A percentile compares a stretch with the other conserved stretches of the same genome.
Evolutionary conservation across 2,888 invertebrate species (phyloP).

Genomic region (Choreutis nemorana): DNA sequence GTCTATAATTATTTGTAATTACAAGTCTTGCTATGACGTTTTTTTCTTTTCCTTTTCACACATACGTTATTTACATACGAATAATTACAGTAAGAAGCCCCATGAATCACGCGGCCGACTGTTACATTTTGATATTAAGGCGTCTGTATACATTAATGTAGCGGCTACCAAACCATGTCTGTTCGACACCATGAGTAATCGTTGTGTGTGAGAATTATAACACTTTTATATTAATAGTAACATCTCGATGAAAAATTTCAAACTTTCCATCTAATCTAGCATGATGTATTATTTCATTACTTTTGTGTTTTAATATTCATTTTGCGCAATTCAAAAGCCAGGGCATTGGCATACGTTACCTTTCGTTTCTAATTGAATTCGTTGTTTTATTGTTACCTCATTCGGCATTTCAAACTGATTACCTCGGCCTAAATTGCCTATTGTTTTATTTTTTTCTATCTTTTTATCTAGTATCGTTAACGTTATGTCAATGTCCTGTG

Average conservation of each 20-base stretch:
- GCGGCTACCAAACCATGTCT: constrained; percentile 44
- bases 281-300: constrained; percentile 64
- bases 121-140: constrained; percentile 57
- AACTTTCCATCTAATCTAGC: constrained; percentile 62
- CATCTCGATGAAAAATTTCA: constrained; percentile 50
- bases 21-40: constrained; percentile 45
- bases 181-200: constrained; percentile 47
- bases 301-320: constrained; percentile 56
- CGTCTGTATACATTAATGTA: constrained; percentile 41
- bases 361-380: constrained; percentile 62
- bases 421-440: constrained; percentile 61
- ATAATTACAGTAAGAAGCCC: constrained; percentile 52
- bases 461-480: constrained; percentile 52
- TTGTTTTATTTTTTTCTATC: constrained; percentile 54
- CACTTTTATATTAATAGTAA: constrained; percentile 48
- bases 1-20: constrained; percentile 61
- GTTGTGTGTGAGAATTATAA: constrained; percentile 56
- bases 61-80: constrained; percentile 62
- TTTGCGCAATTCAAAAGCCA: constrained; percentile 75
- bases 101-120: constrained; percentile 46
- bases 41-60: constrained; percentile 60
- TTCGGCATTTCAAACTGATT: constrained; percentile 64
- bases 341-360: constrained; percentile 86
- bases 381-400: constrained; percentile 58
- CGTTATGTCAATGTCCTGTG: constrained; percentile 75